A percentile compares a stretch with the other conserved stretches of the same genome.
Evolutionary conservation across 2,113 vertebrate species (phyloP).

Genomic region (Bucco capensis): DNA sequence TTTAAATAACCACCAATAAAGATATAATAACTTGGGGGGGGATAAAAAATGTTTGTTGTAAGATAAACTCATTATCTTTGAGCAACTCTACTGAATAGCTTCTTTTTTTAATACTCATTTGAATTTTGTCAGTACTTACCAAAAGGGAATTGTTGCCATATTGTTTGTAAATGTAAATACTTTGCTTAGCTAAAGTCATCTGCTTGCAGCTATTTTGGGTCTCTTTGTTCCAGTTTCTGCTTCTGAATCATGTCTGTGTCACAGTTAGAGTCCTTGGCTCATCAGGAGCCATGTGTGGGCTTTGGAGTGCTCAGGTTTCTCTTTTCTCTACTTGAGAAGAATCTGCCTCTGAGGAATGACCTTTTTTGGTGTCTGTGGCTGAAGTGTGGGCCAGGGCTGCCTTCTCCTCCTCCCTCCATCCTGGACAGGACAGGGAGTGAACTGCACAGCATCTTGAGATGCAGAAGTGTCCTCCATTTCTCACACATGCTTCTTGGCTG

Average conservation of each 20-base stretch:
- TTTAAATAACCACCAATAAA: too few relatives aligned
- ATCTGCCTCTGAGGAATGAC: neutral
- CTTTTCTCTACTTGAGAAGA: neutral
- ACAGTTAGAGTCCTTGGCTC: neutral
- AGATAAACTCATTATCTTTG: neutral
- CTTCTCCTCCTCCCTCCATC: neutral
- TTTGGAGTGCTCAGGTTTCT: neutral
- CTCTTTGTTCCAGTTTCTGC: neutral
- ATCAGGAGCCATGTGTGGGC: neutral
- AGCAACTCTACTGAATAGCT: neutral
- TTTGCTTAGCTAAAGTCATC: neutral
- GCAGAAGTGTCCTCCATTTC: constrained; percentile 21
- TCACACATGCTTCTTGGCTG: constrained; percentile 64
- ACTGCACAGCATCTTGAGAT: constrained; percentile 13
- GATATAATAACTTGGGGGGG: too few relatives aligned
- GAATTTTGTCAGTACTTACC: neutral
- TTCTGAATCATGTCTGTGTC: constrained; percentile 5
- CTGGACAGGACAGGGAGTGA: neutral
- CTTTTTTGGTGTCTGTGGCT: neutral
- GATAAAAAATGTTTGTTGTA: neutral
- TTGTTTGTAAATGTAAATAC: neutral
- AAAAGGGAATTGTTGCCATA: neutral
- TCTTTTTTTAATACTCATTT: neutral
- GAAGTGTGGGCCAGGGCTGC: neutral
- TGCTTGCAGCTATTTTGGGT: neutral